Base-by-base conservation (phyloP, 2,888 invertebrate species). In the Marronus borbonicus region DNA sequence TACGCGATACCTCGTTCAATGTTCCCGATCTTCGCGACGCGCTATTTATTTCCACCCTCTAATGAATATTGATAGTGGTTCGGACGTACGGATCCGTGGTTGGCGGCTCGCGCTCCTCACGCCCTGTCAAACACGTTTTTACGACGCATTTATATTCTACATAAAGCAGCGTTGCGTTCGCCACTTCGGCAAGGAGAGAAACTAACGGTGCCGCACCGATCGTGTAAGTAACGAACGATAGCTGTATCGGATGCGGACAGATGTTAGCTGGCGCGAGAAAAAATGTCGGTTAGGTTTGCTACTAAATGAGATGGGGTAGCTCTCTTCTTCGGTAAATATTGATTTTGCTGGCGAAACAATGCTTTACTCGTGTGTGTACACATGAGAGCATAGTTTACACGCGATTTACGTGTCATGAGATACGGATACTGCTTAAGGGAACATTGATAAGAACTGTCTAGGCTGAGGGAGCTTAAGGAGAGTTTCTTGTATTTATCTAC, bases 261-360 rank as follows among this genome's bases (percentile, higher is more conserved):
- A n/a, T 12, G 14, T 10, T 3, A 28, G 31, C 24, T 31, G 24
- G 31, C n/a, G 31, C 10, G 64, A 31, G n/a, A 52, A 52, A 0
- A 10, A 36, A 31, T 31, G 64, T 31, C n/a, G 31, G 24, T 64
- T 12, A 31, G 7, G 14, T 36, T 36, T 36, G 31, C 31, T 36
- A 64, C 2, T 28, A 36, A 64, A 52, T 12, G 52, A 12, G 52
- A 12, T 12, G 3, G 12, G 28, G 64, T 31, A 64, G 31, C 31
- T 31, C 65, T 44, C 44, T 12, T 44, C 8, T 65, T 39, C 39
- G 17, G 65, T 39, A 65, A 65, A 65, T 65, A 65, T 65, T 65
- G 65, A 65, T 65, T 65, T 39, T 44, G 36, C 39, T 65, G 36
- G 65, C 36, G 65, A 4, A 65, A 65, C 65, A 65, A 55, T 3